These are phyloP conservation scores for Orthosia cruda DNA, from an alignment of 2,888 invertebrate genomes.

Conservation along the genomic window DNA sequence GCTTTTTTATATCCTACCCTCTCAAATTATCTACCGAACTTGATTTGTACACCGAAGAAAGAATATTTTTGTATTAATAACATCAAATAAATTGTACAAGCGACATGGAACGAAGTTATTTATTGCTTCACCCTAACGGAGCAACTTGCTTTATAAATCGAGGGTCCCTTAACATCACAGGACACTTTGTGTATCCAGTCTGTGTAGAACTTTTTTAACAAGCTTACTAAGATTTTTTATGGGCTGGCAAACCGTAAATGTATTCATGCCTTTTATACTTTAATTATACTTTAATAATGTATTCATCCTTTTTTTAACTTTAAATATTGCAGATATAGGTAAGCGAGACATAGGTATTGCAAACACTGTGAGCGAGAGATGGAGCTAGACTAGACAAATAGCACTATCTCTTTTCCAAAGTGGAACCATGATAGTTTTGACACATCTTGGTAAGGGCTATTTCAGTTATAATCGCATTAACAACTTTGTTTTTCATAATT, in stretches of 20 bases:
- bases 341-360: no score
- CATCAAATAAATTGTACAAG: slow-evolving; percentile 56
- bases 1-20: slow-evolving; percentile 20
- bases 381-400: no score
- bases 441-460: no score
- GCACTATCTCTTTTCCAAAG: no score
- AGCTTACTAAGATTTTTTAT: slow-evolving; percentile 25
- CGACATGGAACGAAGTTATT: slow-evolving; percentile 48
- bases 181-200: slow-evolving; percentile 9
- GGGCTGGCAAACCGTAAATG: slow-evolving; percentile 55
- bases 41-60: slow-evolving; percentile 48
- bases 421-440: no score
- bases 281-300: slow-evolving; percentile 52
- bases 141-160: slow-evolving; percentile 61
- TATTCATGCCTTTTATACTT: slow-evolving; percentile 58
- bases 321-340: no score
- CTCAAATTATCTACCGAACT: slow-evolving; percentile 52
- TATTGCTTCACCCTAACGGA: slow-evolving; percentile 51
- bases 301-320: slow-evolving; percentile 55
- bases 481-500: no score
- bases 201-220: no score
- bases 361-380: no score
- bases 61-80: slow-evolving; percentile 54
- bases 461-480: no score
- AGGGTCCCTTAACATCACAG: slow-evolving; percentile 38